Evolutionary conservation across 2,888 invertebrate species (phyloP), one percentile per base, ranked within the genome.

Genomic region (Hyles lineata): DNA sequence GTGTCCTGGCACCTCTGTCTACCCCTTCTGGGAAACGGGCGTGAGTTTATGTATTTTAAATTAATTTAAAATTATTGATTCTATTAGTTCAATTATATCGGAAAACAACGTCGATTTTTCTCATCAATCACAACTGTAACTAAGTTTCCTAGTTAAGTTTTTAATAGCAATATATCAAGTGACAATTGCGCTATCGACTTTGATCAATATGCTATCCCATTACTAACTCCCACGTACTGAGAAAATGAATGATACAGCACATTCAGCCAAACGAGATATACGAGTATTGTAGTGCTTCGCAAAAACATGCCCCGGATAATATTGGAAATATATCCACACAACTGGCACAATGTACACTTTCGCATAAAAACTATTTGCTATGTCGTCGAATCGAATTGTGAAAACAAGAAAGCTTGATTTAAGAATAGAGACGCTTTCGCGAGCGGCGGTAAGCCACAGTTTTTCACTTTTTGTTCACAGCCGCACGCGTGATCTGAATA

Each of bases 401-500:
- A 67, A 67, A 67, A 50, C 67, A 67, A 67, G 67, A 67, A 67
- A 67, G 67, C 67, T 67, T 67, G 67, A 23, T 50, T 67, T 67
- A 50, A 67, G 67, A 67, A 67, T 50, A 67, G 67, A 77, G 72
- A 73, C 76, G 76, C 78, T 82, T 80, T 82, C 78, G 75, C 73
- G 69, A 67, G 73, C 15, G 25, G 70, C 67, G 72, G 71, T 76
- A 75, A 75, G 76, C 67, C 67, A 21, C 50, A 67, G 67, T 67
- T 67, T 79, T 76, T 76, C 73, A 74, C 74, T 79, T 82, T 77
- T 77, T 78, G 77, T 77, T 74, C 72, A 71, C 67, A 72, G 71
- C 74, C 76, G 71, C 70, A 79, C 74, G 78, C 83, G 78, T 82
- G 83, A 77, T 76, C 61, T 72, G 82, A 83, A 83, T 85, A 78